Percentiles rank a stretch among this genome's conserved stretches.
Conservation (phyloP, 2,797 vertebrate species). For the Enteromius treurensis region DNA sequence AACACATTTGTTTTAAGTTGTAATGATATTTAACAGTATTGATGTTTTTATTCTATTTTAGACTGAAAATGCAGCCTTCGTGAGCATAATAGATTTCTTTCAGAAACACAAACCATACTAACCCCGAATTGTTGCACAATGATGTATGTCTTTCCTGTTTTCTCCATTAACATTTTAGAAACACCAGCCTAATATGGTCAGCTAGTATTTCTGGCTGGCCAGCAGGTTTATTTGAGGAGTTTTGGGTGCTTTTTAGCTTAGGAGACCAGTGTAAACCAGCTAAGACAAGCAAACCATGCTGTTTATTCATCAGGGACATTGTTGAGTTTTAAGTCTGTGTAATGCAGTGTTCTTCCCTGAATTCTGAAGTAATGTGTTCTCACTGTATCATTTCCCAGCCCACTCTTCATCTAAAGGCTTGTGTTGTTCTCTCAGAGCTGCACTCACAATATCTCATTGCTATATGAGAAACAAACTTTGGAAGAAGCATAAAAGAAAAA, state of each 20-base stretch:
- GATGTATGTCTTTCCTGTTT: background rate
- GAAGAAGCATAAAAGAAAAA: constrained; percentile 31
- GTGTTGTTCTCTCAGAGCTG: constrained; percentile 18
- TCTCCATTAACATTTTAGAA: background rate
- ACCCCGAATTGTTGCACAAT: background rate
- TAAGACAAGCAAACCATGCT: constrained; percentile 7
- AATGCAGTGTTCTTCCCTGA: background rate
- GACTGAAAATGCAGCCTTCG: background rate
- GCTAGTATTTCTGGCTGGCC: background rate
- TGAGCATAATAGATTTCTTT: background rate
- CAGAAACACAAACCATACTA: background rate
- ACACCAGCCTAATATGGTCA: background rate
- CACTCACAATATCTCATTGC: constrained; percentile 6
- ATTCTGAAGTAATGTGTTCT: constrained; percentile 16
- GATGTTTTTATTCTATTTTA: background rate
- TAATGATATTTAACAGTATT: background rate
- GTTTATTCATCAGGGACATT: constrained; percentile 8
- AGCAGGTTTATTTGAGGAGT: background rate
- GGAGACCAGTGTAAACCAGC: background rate
- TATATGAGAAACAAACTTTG: constrained; percentile 40
- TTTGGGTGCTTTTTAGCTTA: background rate
- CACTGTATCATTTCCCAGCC: constrained; percentile 33
- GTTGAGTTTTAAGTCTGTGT: background rate
- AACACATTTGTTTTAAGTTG: background rate
- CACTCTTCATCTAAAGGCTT: constrained; percentile 23